Evolutionary conservation across 1,140 invertebrate genomes (phyloP), one percentile per base, ranked within the genome.

Genomic region (Anastrepha obliqua): DNA sequence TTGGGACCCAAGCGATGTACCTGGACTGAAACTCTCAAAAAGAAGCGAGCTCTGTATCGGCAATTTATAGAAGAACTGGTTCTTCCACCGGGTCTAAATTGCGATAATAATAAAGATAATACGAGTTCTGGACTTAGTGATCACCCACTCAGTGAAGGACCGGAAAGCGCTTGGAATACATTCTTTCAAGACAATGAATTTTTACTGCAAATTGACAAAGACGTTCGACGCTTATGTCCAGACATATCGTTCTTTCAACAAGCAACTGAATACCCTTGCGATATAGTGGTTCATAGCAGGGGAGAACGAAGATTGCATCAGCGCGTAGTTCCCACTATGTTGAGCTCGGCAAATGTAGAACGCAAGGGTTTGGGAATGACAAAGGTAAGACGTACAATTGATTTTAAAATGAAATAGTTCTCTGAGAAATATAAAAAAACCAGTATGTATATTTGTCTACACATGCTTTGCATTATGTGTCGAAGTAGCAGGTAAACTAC

Each of bases 191-290:
- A 99, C 92, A 99, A 99, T 94, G 98, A 99, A 94, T 93, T 93
- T 89, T 93, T 99, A 11, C 93, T 98, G 86, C 98, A 99, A 95
- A 99, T 99, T 90, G 98, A 99, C 93, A 99, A 99, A 94, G 98
- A 99, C 94, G 98, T 99, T 29, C 95, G 98, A 89, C 95, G 98
- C 39, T 92, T 99, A 0, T 99, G 98, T 94, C 98, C 98, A 78
- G 98, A 99, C 93, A 98, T 99, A 92, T 98, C 97, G 87, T 99
- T 99, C 93, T 99, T 99, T 93, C 98, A 99, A 95, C 97, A 93
- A 74, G 91, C 97, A 8, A 98, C 98, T 8, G 97, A 98, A 87
- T 98, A 96, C 94, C 98, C 97, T 29, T 97, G 97, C 91, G 90
- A 95, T 88, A 95, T 95, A 90, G 96, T 98, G 90, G 96, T 96